Evolutionary conservation across 2,113 vertebrate genomes (phyloP).

Genomic region (Hucho hucho): DNA sequence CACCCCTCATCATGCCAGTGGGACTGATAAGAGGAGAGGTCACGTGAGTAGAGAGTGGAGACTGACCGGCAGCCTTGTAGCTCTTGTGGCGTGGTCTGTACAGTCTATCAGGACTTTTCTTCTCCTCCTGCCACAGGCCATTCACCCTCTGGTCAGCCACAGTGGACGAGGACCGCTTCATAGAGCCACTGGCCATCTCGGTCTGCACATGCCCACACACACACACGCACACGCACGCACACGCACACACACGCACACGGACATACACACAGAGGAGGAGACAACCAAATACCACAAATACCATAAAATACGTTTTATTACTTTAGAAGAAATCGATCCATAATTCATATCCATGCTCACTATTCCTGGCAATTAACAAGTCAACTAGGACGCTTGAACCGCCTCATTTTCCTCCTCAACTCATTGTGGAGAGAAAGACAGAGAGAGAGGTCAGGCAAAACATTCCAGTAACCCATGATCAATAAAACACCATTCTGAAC

Average conservation of each 20-base stretch:
- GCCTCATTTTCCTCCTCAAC: too few species aligned
- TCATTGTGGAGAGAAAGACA: too few species aligned
- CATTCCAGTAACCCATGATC: slow-evolving; percentile 36
- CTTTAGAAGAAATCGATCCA: not conserved
- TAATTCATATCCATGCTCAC: too few species aligned
- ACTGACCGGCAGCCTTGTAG: slow-evolving; percentile 89
- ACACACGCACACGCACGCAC: too few species aligned
- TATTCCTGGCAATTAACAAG: too few species aligned
- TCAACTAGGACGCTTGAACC: not conserved
- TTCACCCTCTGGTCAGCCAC: slow-evolving; percentile 86
- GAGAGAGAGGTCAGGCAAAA: too few species aligned
- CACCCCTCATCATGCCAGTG: not conserved
- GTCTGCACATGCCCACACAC: slow-evolving; percentile 58
- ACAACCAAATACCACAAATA: not conserved
- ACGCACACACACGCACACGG: too few species aligned
- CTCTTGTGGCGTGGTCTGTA: slow-evolving; percentile 92
- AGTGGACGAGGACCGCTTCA: slow-evolving; percentile 88
- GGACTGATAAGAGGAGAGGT: not conserved
- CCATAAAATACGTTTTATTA: slow-evolving; percentile 13
- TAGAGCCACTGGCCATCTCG: slow-evolving; percentile 81
- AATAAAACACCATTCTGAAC: not conserved
- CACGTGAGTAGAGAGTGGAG: not conserved
- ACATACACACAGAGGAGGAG: slow-evolving; percentile 22
- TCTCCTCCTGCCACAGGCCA: slow-evolving; percentile 85
- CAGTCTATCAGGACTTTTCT: slow-evolving; percentile 84